Conservation (phyloP, 2,113 vertebrate genomes). For the Vidua chalybeata region DNA sequence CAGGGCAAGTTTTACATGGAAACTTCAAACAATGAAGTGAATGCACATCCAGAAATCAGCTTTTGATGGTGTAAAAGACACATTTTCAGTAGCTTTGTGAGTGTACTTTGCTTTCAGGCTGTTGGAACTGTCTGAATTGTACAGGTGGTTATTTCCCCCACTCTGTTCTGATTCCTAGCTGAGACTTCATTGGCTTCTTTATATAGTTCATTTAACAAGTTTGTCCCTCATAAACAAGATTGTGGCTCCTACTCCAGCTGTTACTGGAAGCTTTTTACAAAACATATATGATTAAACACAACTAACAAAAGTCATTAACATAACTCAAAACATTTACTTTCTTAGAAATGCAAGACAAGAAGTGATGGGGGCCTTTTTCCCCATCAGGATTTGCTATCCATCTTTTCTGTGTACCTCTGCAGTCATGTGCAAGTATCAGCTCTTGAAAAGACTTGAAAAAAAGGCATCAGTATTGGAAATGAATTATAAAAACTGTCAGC, state of each 20-base stretch:
- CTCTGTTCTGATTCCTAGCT: neutral
- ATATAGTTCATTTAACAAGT: neutral
- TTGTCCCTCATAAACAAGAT: neutral
- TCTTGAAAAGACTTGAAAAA: neutral
- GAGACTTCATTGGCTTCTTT: neutral
- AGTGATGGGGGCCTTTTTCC: neutral
- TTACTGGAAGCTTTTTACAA: neutral
- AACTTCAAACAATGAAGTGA: neutral
- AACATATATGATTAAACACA: neutral
- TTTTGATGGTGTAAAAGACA: neutral
- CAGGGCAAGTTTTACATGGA: neutral
- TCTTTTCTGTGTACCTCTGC: neutral
- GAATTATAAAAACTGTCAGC: neutral
- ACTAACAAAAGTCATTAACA: neutral
- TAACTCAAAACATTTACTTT: neutral
- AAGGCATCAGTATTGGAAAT: neutral
- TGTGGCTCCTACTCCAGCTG: neutral
- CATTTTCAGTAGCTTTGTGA: neutral
- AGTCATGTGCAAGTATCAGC: neutral
- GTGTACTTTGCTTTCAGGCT: neutral
- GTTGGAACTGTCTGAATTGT: neutral
- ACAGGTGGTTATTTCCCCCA: neutral
- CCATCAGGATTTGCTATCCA: neutral
- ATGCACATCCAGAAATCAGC: neutral
- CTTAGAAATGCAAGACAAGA: neutral